A percentile compares a stretch with the other conserved stretches of the same genome.
Evolutionary conservation across 2,113 vertebrate species (phyloP).

Genomic region (Cynocephalus volans): DNA sequence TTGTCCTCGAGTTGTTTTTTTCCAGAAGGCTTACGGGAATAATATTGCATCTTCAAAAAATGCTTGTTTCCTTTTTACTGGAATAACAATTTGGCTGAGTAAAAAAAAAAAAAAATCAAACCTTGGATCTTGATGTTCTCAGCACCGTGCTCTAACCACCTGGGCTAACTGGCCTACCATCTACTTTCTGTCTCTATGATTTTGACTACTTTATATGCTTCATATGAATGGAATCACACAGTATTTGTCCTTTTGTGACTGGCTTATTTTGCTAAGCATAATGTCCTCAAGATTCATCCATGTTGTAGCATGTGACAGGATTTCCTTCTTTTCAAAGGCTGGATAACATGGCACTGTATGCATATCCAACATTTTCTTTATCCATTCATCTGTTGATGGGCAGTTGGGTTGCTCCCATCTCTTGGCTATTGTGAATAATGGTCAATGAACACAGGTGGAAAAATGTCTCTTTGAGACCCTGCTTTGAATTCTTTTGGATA

Average conservation of each 20-base stretch:
- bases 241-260: background rate
- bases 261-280: background rate
- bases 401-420: background rate
- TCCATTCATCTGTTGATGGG: background rate
- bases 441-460: background rate
- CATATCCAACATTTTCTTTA: background rate
- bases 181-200: too few relatives aligned
- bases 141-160: too few relatives aligned
- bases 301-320: background rate
- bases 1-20: too few relatives aligned
- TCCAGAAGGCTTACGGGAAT: too few relatives aligned
- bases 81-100: too few relatives aligned
- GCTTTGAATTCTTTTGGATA: constrained; percentile 31
- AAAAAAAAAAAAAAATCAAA: too few relatives aligned
- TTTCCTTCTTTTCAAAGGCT: background rate
- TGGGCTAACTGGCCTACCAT: too few relatives aligned
- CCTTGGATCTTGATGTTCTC: too few relatives aligned
- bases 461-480: background rate
- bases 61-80: too few relatives aligned
- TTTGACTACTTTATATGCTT: too few relatives aligned
- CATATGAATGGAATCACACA: too few relatives aligned
- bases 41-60: too few relatives aligned
- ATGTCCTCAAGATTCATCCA: background rate
- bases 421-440: background rate
- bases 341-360: background rate